A percentile compares a stretch with the other conserved stretches of the same genome.
Conservation (phyloP, 2,888 invertebrate genomes). For the Opisthograptis luteolata region DNA sequence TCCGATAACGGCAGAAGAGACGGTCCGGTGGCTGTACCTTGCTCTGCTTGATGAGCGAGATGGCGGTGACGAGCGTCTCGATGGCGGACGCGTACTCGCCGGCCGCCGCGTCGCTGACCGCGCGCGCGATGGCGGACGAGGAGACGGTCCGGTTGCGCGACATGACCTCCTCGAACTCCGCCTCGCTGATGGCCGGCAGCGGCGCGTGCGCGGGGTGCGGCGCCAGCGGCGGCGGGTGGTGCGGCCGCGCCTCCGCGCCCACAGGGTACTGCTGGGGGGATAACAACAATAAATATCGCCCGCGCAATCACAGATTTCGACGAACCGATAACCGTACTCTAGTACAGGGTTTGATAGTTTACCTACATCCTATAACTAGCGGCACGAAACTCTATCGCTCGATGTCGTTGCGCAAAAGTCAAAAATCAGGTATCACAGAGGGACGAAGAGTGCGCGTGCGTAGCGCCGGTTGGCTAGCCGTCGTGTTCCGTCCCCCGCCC, state of each 20-base stretch:
- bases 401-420: too few species aligned
- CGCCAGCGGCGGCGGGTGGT: conserved; percentile 41
- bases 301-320: too few species aligned
- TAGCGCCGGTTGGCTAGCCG: too few species aligned
- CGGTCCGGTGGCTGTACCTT: too few species aligned
- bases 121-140: conserved; percentile 97
- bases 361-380: too few species aligned
- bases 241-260: conserved; percentile 36
- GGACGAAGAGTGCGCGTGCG: too few species aligned
- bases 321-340: too few species aligned
- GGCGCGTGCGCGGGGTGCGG: conserved; percentile 47
- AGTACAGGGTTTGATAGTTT: too few species aligned
- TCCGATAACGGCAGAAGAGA: too few species aligned
- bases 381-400: too few species aligned
- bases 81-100: conserved; percentile 99
- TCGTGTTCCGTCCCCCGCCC: too few species aligned
- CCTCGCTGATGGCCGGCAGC: conserved; percentile 88
- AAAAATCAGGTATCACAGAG: too few species aligned
- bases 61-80: conserved; percentile 99
- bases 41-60: conserved; percentile 99
- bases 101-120: conserved; percentile 98
- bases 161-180: conserved; percentile 98
- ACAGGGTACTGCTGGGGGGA: conserved; percentile 44
- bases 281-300: background rate
- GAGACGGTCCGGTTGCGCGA: conserved; percentile 98